Conservation (phyloP, 2,888 invertebrate species). For the Euspilapteryx auroguttella region DNA sequence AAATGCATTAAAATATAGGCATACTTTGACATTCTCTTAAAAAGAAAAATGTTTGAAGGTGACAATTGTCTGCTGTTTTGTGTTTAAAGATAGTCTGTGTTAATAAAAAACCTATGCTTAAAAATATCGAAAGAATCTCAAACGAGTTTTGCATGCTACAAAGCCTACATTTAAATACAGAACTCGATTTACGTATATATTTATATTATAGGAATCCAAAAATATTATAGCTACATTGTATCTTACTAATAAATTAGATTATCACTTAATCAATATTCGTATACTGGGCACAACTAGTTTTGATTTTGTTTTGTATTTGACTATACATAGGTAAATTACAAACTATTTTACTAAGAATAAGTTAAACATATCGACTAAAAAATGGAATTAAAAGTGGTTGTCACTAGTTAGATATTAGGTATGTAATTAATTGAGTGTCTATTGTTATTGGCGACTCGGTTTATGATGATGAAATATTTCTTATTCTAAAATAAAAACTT, state of each 20-base stretch:
- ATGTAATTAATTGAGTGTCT: too few relatives aligned
- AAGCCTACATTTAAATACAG: conserved; percentile 20
- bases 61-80: too few relatives aligned
- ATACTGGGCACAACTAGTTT: conserved; percentile 63
- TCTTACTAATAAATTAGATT: conserved; percentile 56
- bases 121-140: conserved; percentile 35
- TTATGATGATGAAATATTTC: too few relatives aligned
- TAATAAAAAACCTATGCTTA: too few relatives aligned
- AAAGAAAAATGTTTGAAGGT: neutral
- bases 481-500: too few relatives aligned
- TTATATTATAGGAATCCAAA: conserved; percentile 62
- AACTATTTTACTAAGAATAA: conserved; percentile 55
- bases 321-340: conserved; percentile 42
- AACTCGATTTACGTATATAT: conserved; percentile 54
- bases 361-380: conserved; percentile 54
- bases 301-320: conserved; percentile 56
- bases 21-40: too few relatives aligned
- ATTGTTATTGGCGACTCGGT: too few relatives aligned
- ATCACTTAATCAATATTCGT: conserved; percentile 53
- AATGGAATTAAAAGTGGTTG: conserved; percentile 49
- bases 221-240: conserved; percentile 54
- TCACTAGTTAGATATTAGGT: too few relatives aligned
- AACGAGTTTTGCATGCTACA: conserved; percentile 18
- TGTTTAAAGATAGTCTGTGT: neutral
- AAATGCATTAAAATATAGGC: too few relatives aligned